Evolutionary conservation across 2,888 invertebrate genomes (phyloP).

Genomic region (Nymphalis c-album): DNA sequence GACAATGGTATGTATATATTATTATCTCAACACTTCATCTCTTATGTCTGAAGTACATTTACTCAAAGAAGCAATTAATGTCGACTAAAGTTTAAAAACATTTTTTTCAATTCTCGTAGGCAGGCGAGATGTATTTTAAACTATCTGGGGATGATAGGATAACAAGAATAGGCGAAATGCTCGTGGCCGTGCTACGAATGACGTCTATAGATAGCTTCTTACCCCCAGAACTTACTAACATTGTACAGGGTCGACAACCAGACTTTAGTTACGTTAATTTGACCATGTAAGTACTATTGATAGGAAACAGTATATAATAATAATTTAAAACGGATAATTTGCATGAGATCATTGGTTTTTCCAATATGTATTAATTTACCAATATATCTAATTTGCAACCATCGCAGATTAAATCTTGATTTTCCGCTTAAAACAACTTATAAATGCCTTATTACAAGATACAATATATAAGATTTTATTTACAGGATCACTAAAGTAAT

Average conservation of each 20-base stretch:
- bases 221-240: constrained; percentile 66
- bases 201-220: constrained; percentile 68
- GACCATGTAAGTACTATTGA: constrained; percentile 58
- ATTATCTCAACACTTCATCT: too few relatives aligned
- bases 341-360: constrained; percentile 8
- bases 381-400: not conserved
- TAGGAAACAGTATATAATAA: not conserved
- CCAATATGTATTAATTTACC: not conserved
- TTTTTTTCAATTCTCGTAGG: constrained; percentile 46
- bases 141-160: constrained; percentile 74
- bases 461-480: constrained; percentile 31
- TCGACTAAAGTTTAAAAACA: not conserved
- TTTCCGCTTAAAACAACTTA: too few relatives aligned
- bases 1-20: constrained; percentile 61
- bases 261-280: constrained; percentile 68
- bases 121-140: constrained; percentile 73
- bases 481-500: constrained; percentile 65
- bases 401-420: too few relatives aligned
- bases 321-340: not conserved
- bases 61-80: not conserved
- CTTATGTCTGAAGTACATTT: too few relatives aligned
- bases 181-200: constrained; percentile 70
- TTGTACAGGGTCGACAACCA: constrained; percentile 50
- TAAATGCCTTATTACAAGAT: too few relatives aligned
- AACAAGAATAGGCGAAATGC: constrained; percentile 63